A percentile compares a stretch with the other conserved stretches of the same genome.
Evolutionary conservation across 2,888 invertebrate genomes (phyloP).

Genomic region (Euphydryas editha): DNA sequence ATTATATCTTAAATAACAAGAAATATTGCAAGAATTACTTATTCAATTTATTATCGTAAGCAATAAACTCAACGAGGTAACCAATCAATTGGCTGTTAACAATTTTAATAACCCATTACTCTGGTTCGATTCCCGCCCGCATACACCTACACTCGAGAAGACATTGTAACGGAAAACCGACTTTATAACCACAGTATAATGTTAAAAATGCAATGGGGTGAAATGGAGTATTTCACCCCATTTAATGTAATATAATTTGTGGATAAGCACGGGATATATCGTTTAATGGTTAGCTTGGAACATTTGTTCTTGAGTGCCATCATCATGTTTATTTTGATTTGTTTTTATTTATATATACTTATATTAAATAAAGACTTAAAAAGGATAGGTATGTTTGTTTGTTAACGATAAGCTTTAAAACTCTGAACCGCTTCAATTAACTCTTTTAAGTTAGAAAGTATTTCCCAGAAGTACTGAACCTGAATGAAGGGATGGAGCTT

Average conservation of each 20-base stretch:
- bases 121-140: constrained; percentile 45
- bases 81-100: constrained; percentile 32
- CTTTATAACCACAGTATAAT: background rate
- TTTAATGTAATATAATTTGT: constrained; percentile 31
- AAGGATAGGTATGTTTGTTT: too few species aligned
- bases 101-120: constrained; percentile 47
- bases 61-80: constrained; percentile 28
- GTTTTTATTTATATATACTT: background rate
- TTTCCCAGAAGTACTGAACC: too few species aligned
- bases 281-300: constrained; percentile 33
- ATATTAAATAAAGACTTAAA: background rate
- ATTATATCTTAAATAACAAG: too few species aligned
- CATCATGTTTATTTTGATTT: constrained; percentile 6
- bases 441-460: too few species aligned
- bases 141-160: constrained; percentile 32
- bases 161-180: background rate
- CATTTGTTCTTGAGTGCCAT: constrained; percentile 31
- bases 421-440: too few species aligned
- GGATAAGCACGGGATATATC: constrained; percentile 40
- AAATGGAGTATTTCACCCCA: too few species aligned
- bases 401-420: too few species aligned
- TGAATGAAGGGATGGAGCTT: too few species aligned
- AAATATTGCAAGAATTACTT: background rate
- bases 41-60: constrained; percentile 10
- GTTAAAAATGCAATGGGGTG: constrained; percentile 5